phyloP scores from a whole-genome alignment of 1,140 invertebrate genomes.

The Neoseiulus cucumeris region DNA sequence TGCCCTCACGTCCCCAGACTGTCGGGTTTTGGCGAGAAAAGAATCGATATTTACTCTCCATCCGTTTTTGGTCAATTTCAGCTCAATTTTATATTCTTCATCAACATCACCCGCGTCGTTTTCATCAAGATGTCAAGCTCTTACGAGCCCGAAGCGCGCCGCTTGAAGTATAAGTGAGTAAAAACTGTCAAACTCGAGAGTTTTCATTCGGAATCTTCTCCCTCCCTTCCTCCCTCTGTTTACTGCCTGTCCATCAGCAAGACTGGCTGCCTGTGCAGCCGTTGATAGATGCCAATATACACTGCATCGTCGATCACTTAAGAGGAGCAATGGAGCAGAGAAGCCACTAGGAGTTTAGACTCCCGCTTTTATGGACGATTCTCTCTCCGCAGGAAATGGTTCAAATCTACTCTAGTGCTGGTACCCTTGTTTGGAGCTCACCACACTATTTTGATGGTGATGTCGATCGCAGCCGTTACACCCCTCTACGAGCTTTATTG shows the following conservation, averaged over 20 bases:
- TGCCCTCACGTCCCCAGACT: no score
- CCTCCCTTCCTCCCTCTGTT: no score
- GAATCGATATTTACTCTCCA: not conserved
- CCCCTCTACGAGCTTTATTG: slow-evolving; percentile 41
- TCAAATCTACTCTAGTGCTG: slow-evolving; percentile 45
- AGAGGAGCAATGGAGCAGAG: no score
- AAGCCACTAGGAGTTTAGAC: no score
- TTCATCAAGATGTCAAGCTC: slow-evolving; percentile 47
- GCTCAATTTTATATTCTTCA: slow-evolving; percentile 48
- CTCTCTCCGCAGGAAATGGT: not conserved
- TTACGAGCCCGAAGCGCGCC: slow-evolving; percentile 38
- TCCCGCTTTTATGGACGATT: no score
- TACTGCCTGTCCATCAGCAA: no score
- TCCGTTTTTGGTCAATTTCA: not conserved
- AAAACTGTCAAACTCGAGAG: not conserved
- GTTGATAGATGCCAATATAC: no score
- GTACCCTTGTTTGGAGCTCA: slow-evolving; percentile 61
- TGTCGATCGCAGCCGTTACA: slow-evolving; percentile 31
- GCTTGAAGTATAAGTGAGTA: slow-evolving; percentile 38
- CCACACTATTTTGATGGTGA: slow-evolving; percentile 45
- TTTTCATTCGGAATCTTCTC: no score
- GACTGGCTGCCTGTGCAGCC: no score
- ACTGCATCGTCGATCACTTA: no score
- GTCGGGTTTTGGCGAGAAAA: no score
- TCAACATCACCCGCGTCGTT: slow-evolving; percentile 51